Percentiles rank a stretch among this genome's conserved stretches.
These are phyloP conservation scores for Neodiprion virginianus DNA, from an alignment of 1,140 invertebrate genomes.

Conservation along the genomic window DNA sequence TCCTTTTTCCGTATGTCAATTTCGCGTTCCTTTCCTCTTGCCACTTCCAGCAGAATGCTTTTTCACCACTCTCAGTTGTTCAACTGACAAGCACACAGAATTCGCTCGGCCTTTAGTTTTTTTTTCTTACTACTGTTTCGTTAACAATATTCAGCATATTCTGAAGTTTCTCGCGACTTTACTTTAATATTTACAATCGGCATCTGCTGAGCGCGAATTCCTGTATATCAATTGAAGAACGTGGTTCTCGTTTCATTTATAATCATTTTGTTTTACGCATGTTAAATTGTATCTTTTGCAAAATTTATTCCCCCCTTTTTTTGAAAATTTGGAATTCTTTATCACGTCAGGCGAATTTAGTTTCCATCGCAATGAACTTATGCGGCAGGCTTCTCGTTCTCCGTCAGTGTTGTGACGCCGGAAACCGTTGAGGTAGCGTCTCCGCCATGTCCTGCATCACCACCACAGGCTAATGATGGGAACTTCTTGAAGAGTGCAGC, in stretches of 20 bases:
- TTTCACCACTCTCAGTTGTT: neutral
- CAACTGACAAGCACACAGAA: neutral
- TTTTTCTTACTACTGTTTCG: neutral
- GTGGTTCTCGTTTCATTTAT: neutral
- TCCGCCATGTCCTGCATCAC: constrained; percentile 55
- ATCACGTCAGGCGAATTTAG: neutral
- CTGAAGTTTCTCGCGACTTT: no score
- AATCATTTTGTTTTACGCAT: neutral
- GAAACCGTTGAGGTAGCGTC: constrained; percentile 51
- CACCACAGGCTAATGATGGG: constrained; percentile 70
- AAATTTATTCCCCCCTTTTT: no score
- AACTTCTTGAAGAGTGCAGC: constrained; percentile 75
- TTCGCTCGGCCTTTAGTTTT: neutral
- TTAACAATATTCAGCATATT: no score
- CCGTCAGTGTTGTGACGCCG: constrained; percentile 50
- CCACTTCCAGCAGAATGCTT: neutral
- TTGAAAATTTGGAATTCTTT: neutral
- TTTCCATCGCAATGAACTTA: constrained; percentile 44
- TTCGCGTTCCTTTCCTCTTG: neutral
- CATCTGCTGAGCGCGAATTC: neutral
- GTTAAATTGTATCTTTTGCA: no score
- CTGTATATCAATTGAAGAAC: neutral
- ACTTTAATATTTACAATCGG: neutral
- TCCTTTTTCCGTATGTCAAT: neutral
- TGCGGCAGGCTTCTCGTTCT: constrained; percentile 65